phyloP scores from a whole-genome alignment of 1,140 invertebrate species.

The Drosophila tsacasi region DNA sequence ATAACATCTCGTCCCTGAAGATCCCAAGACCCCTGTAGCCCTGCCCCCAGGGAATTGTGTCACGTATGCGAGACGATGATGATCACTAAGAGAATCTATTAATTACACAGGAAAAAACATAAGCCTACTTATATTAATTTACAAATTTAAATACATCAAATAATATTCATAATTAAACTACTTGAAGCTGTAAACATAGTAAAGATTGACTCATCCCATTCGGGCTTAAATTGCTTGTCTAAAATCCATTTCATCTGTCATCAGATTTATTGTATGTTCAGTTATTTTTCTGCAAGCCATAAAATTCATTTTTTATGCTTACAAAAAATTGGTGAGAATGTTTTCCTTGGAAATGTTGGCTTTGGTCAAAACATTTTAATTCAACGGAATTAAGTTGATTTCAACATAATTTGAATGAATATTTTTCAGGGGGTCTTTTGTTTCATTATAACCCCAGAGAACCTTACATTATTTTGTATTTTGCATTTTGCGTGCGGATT shows the following conservation, averaged over 20 bases:
- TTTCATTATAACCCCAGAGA: not conserved
- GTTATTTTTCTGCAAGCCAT: conserved; percentile 10
- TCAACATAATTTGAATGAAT: conserved; percentile 19
- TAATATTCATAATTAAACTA: not conserved
- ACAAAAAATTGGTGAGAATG: conserved; percentile 7
- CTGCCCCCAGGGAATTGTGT: conserved; percentile 29
- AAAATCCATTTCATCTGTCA: conserved; percentile 15
- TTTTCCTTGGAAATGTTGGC: conserved; percentile 23
- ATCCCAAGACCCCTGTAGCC: not conserved
- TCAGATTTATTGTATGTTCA: conserved; percentile 14
- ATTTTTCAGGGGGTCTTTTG: not conserved
- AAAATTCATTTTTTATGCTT: conserved; percentile 31
- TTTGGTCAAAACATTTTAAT: conserved; percentile 24
- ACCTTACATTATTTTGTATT: conserved; percentile 8
- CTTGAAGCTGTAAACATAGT: not conserved
- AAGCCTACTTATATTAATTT: not conserved
- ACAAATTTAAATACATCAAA: not conserved
- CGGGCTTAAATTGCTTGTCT: not conserved
- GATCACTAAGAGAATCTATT: conserved; percentile 25
- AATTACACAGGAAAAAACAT: conserved; percentile 12
- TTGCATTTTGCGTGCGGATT: not conserved
- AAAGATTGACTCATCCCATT: not conserved
- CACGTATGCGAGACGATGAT: conserved; percentile 21
- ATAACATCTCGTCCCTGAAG: not conserved
- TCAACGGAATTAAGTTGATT: conserved; percentile 12